Evolutionary conservation across 2,113 vertebrate genomes (phyloP), one percentile per base, ranked within the genome.

Genomic region (Apeltes quadracus): DNA sequence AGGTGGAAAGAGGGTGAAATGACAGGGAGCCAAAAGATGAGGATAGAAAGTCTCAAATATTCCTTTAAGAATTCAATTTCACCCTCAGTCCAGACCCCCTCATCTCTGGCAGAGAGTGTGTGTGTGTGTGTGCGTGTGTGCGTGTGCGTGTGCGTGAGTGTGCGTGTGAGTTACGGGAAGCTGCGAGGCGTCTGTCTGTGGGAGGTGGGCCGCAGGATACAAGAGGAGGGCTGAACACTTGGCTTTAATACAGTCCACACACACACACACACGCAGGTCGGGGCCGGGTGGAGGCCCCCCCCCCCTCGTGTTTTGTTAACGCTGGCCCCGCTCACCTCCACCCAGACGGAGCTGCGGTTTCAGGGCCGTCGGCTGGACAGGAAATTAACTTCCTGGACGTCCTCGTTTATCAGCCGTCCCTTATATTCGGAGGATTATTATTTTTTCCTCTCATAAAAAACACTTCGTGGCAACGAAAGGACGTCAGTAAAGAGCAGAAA

Each of bases 51-150:
- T 48, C 50, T 78, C 36, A 75, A 80, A 82, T 69, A 75, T 76
- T 82, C 67, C 85, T 68, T 75, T 44, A 70, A 81, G 72, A 82
- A 79, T 81, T 41, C 63, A 84, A 64, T 85, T 81, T 70, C 81
- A 67, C 61, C n/a, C 67, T 68, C 43, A 66, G 53, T 75, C 56
- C 71, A 84, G 20, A 77, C 66, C 3, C 53, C 68, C 46, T 70
- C 51, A 81, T 82, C 72, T 79, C 51, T 82, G 81, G 34, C 58
- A 41, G 0, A 38, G 62, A 9, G 15, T 55, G 54, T 51, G 57
- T 63, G 38, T 46, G 36, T 61, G 38, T 34, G 12, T 57, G 48
- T 48, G 46, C n/a, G 46, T 48, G 20, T 48, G 46, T n/a, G 46
- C 12, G 43, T 43, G 41, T 43, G 41, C 58, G 46, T 57, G 56